Base-by-base conservation (phyloP, 2,797 vertebrate species). In the Emydoidea blandingii region DNA sequence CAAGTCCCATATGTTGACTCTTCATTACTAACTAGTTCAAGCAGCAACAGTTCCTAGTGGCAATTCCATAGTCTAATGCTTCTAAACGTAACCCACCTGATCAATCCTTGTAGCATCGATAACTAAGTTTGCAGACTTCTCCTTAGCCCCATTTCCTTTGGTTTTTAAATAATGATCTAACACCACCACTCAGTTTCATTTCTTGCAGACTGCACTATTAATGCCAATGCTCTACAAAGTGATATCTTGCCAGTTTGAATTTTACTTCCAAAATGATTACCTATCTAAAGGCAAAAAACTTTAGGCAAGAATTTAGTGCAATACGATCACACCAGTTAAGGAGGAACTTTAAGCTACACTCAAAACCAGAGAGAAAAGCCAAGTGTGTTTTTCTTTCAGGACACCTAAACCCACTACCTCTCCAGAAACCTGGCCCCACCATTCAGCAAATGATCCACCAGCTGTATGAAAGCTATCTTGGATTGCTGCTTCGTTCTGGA, bases 1-100 rank as follows among this genome's bases (percentile, higher is more conserved):
- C 96, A 97, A 97, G 93, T 92, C 91, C 80, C 93, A 4, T 41
- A 95, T 78, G 95, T 94, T 83, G 94, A 88, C 81, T 97, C 95
- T 94, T 96, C 95, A 86, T 92, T 53, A 95, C 0, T 85, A 95
- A 95, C 81, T 95, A 94, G 6, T 95, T 87, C 65, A 96, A 97
- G 92, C 90, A 91, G 93, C 81, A 92, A 91, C 83, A 65, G 41
- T 47, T 96, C 95, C 96, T 94, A 96, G 41, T 92, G 91, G 76
- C 90, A 97, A 47, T 47, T 84, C 87, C 0, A 0, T 68, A 81
- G 79, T 86, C 93, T 96, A 97, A 79, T 52, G n/a, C 79, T 83
- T 86, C 91, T 86, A 81, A 74, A 41, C 10, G 79, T 88, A 93
- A 95, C 80, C 96, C 95, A 47, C 88, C 95, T 96, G 92, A 86